Conservation (phyloP, 2,797 vertebrate species). For the Sebastes cheni region DNA sequence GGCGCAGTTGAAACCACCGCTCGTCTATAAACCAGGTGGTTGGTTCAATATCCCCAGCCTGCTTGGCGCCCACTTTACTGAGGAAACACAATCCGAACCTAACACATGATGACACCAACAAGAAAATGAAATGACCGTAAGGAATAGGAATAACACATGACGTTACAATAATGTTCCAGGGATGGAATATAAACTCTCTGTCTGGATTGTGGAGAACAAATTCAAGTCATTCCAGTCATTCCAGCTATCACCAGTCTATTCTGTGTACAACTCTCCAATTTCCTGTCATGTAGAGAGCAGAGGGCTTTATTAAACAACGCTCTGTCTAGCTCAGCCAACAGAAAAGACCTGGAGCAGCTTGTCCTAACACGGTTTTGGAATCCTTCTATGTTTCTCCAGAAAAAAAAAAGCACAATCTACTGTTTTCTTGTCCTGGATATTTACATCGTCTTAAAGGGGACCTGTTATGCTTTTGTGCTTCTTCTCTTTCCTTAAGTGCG, state of each 20-base stretch:
- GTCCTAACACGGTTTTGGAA: not conserved
- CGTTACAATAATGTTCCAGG: not conserved
- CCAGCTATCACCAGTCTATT: not conserved
- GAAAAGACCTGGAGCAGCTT: not conserved
- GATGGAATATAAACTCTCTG: not conserved
- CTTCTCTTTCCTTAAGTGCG: not conserved
- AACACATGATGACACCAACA: not conserved
- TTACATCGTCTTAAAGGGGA: not conserved
- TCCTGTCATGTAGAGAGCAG: slow-evolving; percentile 24
- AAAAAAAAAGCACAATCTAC: not conserved
- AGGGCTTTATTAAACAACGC: slow-evolving; percentile 8
- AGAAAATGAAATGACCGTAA: not conserved
- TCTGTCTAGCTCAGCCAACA: not conserved
- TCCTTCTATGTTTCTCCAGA: not conserved
- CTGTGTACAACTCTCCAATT: slow-evolving; percentile 29
- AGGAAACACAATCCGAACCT: not conserved
- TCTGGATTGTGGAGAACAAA: slow-evolving; percentile 11
- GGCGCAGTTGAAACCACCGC: not conserved
- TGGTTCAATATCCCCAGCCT: not conserved
- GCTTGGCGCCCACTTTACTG: not conserved
- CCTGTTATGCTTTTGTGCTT: not conserved
- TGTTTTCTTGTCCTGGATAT: not conserved
- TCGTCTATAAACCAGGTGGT: not conserved
- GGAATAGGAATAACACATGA: not conserved
- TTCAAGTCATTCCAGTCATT: slow-evolving; percentile 42